Base-by-base conservation (phyloP, 2,113 vertebrate species). In the Taxidea taxus region DNA sequence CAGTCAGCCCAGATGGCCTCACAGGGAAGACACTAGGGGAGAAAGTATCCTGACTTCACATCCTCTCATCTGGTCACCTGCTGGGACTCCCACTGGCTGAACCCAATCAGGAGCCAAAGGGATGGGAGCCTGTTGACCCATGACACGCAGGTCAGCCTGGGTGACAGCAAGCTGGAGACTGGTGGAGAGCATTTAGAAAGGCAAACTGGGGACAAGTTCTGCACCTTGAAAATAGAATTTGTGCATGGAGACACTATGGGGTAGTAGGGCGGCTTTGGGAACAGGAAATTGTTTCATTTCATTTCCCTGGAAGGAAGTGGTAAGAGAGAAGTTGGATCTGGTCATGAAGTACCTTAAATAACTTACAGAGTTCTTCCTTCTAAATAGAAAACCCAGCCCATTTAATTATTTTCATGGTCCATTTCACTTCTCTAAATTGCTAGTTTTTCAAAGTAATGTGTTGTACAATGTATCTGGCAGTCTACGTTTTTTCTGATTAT, bases 371-470 rank as follows among this genome's bases (percentile, higher is more conserved):
- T 62, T 94, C 64, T 93, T 93, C 60, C 83, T 97, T 87, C 77
- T 82, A 95, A 92, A 96, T 64, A 90, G 94, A 81, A 97, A 95
- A 92, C 42, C 34, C 51, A 86, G 64, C 10, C 81, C 75, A 75
- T 90, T 96, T 97, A 96, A 96, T 97, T 98, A 96, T 96, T 97
- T 96, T 96, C 95, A 97, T 27, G 87, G 94, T 94, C 87, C 94
- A 95, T 85, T 94, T 94, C 97, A 86, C 90, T 64, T 91, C 90
- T 96, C 97, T 84, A 96, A 97, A 97, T 90, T 90, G 96, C 92
- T 90, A 74, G 70, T 95, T 97, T 97, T 97, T 96, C 96, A 96
- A 96, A 97, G 92, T 64, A 93, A 97, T 94, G 66, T 58, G 49
- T 64, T 97, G 54, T 85, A 87, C 95, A 94, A 74, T 64, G 86